Conservation (phyloP, 2,113 vertebrate genomes). For the Gymnorhina tibicen region DNA sequence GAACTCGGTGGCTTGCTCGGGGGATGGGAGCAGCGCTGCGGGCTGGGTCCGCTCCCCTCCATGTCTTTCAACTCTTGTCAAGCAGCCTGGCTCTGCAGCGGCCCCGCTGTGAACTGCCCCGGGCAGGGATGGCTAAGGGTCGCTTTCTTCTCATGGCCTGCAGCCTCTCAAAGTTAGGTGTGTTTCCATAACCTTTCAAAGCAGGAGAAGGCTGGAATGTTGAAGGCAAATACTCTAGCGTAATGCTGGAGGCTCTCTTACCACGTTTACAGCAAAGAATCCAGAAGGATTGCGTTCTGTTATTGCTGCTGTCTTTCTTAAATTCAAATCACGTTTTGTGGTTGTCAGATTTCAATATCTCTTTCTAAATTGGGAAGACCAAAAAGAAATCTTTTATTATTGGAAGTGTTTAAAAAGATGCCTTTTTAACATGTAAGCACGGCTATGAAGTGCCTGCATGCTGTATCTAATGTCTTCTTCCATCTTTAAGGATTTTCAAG, state of each 20-base stretch:
- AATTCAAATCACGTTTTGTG: background rate
- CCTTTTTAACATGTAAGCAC: background rate
- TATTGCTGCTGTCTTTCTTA: background rate
- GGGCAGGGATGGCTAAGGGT: rapidly evolving
- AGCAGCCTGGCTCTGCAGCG: background rate
- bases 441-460: background rate
- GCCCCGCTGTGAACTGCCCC: rapidly evolving
- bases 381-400: background rate
- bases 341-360: background rate
- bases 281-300: background rate
- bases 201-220: rapidly evolving
- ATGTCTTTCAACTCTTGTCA: rapidly evolving
- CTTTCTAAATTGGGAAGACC: background rate
- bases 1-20: rapidly evolving
- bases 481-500: background rate
- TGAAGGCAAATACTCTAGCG: too few species aligned
- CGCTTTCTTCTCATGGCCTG: rapidly evolving
- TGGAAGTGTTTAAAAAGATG: background rate
- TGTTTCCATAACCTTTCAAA: rapidly evolving
- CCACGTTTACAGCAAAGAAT: background rate
- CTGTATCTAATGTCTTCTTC: background rate
- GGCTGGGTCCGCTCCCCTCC: too few species aligned
- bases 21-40: rapidly evolving
- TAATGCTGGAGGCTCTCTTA: background rate
- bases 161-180: background rate